phyloP scores from a whole-genome alignment of 2,888 invertebrate species.

The Yponomeuta evonymella region DNA sequence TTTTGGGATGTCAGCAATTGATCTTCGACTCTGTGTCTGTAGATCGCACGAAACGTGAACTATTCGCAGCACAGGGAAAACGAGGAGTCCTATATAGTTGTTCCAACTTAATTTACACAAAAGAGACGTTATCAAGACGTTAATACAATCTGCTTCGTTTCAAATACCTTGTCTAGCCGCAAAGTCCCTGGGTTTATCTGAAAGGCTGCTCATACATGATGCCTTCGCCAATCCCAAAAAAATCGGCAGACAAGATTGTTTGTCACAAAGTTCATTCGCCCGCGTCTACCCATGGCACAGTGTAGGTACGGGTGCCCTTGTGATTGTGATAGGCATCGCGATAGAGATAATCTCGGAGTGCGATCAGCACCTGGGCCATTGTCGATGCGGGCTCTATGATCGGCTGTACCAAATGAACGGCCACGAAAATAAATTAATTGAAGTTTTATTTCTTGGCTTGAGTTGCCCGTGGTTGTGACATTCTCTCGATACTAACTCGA shows the following conservation, averaged over 20 bases:
- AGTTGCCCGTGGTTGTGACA: too few relatives aligned
- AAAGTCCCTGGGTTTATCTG: too few relatives aligned
- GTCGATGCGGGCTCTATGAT: constrained; percentile 54
- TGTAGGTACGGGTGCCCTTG: constrained; percentile 58
- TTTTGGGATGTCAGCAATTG: background rate
- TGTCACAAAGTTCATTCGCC: constrained; percentile 38
- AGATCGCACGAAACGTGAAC: too few relatives aligned
- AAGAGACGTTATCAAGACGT: too few relatives aligned
- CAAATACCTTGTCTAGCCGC: too few relatives aligned
- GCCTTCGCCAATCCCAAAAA: constrained; percentile 5
- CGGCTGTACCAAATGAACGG: constrained; percentile 14
- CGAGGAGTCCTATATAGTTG: too few relatives aligned
- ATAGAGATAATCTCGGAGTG: constrained; percentile 46
- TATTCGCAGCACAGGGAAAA: too few relatives aligned
- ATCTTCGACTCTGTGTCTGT: background rate
- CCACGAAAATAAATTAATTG: background rate
- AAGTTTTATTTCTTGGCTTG: background rate
- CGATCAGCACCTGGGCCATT: constrained; percentile 66
- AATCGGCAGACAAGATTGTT: constrained; percentile 35
- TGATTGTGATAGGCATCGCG: constrained; percentile 62
- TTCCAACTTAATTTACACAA: too few relatives aligned
- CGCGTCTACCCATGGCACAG: constrained; percentile 32
- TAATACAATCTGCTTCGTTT: too few relatives aligned
- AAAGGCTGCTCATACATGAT: background rate
- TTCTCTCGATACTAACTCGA: too few relatives aligned